Conservation (phyloP, 2,888 invertebrate species). For the Epistrophe eligans region DNA sequence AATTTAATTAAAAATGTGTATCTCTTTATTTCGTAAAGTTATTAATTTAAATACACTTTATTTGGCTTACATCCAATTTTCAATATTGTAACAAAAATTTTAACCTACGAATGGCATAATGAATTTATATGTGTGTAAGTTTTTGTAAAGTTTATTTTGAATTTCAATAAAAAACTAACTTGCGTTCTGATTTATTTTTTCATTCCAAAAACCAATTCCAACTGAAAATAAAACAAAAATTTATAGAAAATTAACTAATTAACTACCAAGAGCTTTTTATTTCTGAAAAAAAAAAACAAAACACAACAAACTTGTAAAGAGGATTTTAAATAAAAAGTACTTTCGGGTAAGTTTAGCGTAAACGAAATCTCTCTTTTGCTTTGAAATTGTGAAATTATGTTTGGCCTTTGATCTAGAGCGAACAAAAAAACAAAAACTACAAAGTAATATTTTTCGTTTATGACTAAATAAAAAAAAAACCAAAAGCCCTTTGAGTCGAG, state of each 20-base stretch:
- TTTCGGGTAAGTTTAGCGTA: slow-evolving; percentile 24
- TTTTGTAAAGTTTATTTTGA: background rate
- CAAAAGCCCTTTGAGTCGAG: slow-evolving; percentile 18
- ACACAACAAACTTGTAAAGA: slow-evolving; percentile 1
- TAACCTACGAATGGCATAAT: too few species aligned
- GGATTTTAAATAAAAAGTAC: slow-evolving; percentile 20
- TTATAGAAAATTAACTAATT: slow-evolving; percentile 32
- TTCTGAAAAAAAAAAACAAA: background rate
- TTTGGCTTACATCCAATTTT: slow-evolving; percentile 25
- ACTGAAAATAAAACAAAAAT: background rate
- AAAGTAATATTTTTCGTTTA: slow-evolving; percentile 37
- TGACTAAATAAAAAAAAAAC: slow-evolving; percentile 13
- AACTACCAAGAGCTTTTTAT: slow-evolving; percentile 18
- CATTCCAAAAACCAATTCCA: slow-evolving; percentile 7
- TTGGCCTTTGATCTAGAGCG: slow-evolving; percentile 21
- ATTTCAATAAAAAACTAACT: background rate
- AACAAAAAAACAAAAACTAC: slow-evolving; percentile 5
- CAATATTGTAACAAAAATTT: background rate
- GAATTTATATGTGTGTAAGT: too few species aligned
- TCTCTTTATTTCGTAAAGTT: background rate
- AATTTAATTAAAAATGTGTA: background rate
- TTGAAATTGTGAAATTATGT: slow-evolving; percentile 23
- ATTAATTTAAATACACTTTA: background rate
- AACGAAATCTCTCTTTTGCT: slow-evolving; percentile 22
- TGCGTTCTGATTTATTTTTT: slow-evolving; percentile 4